phyloP scores from a whole-genome alignment of 2,888 invertebrate genomes.

The Polymixis lichenea region DNA sequence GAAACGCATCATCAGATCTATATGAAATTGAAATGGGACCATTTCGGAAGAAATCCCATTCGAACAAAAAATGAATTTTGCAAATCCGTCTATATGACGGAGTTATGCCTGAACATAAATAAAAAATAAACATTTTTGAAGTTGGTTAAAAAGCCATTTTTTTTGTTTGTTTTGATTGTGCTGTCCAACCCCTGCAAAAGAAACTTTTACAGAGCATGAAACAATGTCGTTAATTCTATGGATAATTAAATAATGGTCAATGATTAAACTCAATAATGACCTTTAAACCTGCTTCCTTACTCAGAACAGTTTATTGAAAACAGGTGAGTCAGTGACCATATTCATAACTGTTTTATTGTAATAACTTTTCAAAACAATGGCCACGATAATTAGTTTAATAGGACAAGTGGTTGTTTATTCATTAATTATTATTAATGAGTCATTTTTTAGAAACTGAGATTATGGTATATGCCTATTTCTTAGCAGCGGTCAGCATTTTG shows the following conservation, averaged over 20 bases:
- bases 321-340: conserved; percentile 54
- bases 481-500: neutral
- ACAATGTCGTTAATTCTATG: neutral
- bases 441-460: neutral
- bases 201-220: no score
- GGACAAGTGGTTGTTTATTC: neutral
- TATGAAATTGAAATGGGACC: no score
- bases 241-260: neutral
- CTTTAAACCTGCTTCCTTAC: conserved; percentile 32
- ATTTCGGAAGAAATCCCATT: no score
- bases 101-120: no score
- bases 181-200: neutral
- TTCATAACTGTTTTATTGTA: neutral
- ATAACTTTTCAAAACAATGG: conserved; percentile 30
- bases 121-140: no score
- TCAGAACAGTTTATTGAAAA: conserved; percentile 39
- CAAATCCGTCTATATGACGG: no score
- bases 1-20: no score
- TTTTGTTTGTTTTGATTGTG: no score
- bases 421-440: neutral
- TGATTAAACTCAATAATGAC: conserved; percentile 10
- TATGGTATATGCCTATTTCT: neutral
- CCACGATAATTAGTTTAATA: neutral
- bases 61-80: no score
- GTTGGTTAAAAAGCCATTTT: no score